Conservation (phyloP, 1,140 invertebrate genomes). For the Paraescarpia echinospica region DNA sequence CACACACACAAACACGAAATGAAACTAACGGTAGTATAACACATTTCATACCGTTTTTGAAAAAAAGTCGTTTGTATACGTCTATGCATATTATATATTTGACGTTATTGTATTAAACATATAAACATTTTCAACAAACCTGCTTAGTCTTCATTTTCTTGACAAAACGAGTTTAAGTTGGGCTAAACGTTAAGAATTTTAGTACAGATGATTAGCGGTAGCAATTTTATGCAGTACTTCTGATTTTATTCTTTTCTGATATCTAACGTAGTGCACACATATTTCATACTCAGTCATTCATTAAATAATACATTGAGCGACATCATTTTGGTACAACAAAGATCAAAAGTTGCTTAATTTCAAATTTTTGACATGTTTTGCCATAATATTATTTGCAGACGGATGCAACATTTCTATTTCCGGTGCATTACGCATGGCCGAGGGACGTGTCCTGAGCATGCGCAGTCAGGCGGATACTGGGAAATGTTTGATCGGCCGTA, state of each 20-base stretch:
- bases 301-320: neutral
- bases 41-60: no score
- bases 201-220: neutral
- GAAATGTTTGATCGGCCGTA: slow-evolving; percentile 4
- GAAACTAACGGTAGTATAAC: no score
- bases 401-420: neutral
- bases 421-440: neutral
- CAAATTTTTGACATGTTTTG: neutral
- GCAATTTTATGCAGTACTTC: neutral
- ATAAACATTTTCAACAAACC: neutral
- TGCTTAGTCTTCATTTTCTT: neutral
- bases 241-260: neutral
- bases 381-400: neutral
- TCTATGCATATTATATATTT: neutral
- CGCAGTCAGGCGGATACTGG: neutral
- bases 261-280: neutral
- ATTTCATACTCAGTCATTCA: neutral
- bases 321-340: neutral
- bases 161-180: no score
- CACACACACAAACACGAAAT: no score
- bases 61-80: neutral
- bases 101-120: neutral
- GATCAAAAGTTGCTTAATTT: neutral
- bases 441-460: neutral
- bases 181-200: neutral